These are phyloP conservation scores for Carassius carassius DNA, from an alignment of 2,113 vertebrate species.

Conservation along the genomic window DNA sequence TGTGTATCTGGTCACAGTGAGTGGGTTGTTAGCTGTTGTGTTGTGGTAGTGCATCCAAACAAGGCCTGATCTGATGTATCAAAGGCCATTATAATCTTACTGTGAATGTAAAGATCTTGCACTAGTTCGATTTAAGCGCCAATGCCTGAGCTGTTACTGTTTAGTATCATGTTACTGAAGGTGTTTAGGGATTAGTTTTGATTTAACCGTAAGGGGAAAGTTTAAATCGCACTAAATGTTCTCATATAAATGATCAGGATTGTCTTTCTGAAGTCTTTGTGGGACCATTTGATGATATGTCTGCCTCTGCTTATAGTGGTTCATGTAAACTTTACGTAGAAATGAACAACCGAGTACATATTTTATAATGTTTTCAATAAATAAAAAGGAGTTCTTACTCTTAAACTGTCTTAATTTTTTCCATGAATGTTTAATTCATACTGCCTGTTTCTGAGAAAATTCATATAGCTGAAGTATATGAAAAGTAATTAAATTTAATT, in stretches of 20 bases:
- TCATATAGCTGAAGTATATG: neutral
- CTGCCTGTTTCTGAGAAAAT: neutral
- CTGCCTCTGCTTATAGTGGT: slow-evolving; percentile 14
- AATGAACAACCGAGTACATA: neutral
- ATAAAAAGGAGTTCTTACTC: slow-evolving; percentile 17
- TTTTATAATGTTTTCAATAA: slow-evolving; percentile 45
- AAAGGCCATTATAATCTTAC: slow-evolving; percentile 54
- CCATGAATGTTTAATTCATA: neutral
- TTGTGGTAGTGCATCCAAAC: slow-evolving; percentile 41
- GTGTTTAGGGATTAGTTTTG: neutral
- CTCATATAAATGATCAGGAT: slow-evolving; percentile 11
- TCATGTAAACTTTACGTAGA: neutral
- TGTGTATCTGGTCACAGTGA: neutral
- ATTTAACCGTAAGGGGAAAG: neutral
- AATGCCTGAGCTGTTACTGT: slow-evolving; percentile 3
- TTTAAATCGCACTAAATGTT: slow-evolving; percentile 6
- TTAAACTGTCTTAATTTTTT: neutral
- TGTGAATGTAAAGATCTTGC: slow-evolving; percentile 67
- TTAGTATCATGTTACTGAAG: slow-evolving; percentile 1
- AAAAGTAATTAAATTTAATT: neutral
- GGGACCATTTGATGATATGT: slow-evolving; percentile 20
- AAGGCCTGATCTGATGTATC: slow-evolving; percentile 49
- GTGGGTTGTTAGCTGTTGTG: slow-evolving; percentile 29
- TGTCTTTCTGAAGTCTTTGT: slow-evolving; percentile 23
- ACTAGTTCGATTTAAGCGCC: slow-evolving; percentile 33